Evolutionary conservation across 2,888 invertebrate species (phyloP).

Genomic region (Rhagonycha fulva): DNA sequence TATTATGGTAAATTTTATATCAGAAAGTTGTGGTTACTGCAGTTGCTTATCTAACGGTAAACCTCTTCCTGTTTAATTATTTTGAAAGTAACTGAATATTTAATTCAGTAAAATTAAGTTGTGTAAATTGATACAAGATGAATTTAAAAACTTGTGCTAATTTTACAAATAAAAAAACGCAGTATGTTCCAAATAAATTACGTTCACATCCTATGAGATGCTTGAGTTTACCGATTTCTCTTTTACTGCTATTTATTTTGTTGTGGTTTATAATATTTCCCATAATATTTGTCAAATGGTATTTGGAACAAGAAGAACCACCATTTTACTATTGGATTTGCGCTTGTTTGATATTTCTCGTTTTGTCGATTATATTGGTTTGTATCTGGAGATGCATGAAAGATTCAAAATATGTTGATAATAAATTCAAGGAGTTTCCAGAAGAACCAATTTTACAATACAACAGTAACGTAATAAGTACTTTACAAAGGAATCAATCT

Average conservation of each 20-base stretch:
- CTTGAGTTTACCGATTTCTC: slow-evolving; percentile 12
- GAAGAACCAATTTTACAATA: neutral
- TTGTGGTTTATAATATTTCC: slow-evolving; percentile 22
- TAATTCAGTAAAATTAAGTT: neutral
- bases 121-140: slow-evolving; percentile 9
- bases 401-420: neutral
- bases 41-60: neutral
- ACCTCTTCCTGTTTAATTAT: neutral
- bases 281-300: slow-evolving; percentile 10
- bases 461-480: neutral
- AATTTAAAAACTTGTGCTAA: slow-evolving; percentile 15
- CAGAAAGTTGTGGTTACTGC: neutral
- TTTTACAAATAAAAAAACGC: neutral
- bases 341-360: slow-evolving; percentile 14
- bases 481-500: neutral
- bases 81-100: slow-evolving; percentile 2
- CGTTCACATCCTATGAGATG: slow-evolving; percentile 18
- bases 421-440: neutral
- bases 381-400: slow-evolving; percentile 10
- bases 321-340: slow-evolving; percentile 16
- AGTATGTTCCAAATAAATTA: slow-evolving; percentile 14
- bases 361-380: slow-evolving; percentile 12
- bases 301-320: neutral
- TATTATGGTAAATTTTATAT: neutral
- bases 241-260: slow-evolving; percentile 13